Base-by-base conservation (phyloP, 2,888 invertebrate genomes). In the Euclidia mi region DNA sequence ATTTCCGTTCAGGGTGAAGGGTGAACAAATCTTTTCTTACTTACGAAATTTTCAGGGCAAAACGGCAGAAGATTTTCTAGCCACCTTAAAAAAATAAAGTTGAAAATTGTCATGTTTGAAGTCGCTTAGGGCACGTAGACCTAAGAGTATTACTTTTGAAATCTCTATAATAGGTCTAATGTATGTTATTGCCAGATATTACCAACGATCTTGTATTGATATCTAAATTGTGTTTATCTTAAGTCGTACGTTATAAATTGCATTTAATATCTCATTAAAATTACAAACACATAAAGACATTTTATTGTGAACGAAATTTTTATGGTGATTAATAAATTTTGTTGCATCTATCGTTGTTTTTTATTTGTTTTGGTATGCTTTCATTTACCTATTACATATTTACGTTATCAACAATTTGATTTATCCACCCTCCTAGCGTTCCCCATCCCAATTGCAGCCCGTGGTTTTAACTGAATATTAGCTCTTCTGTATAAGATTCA, bases 201-300 rank as follows among this genome's bases (percentile, higher is more conserved):
- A 31, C n/a, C 40, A 44, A 49, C 38, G 52, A 58, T 67, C 44
- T 59, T 56, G 51, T 58, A 50, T 52, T 14, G 38, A 34, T 37
- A 7, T 17, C 49, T 9, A 65, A 66, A 63, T 69, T 69, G 18
- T 41, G 25, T 45, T 14, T 43, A 62, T 17, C 62, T 40, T 63
- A 66, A 68, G 60, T 64, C 53, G 61, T 67, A 70, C 56, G 48
- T 46, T 56, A 56, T 65, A 56, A 49, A 73, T 73, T 78, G 76
- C 63, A 68, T 74, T 69, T 77, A 71, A 69, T 57, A 57, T 53
- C 60, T 32, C 46, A 62, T 53, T 44, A 51, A 58, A 63, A 70
- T 64, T 64, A 65, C 56, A 56, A 4, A 20, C 1, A 20, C 7
- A 25, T 64, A 68, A 69, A 72, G 56, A 71, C 65, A 71, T 62